Evolutionary conservation across 2,113 vertebrate genomes (phyloP).

Genomic region (Malaclemys terrapin): DNA sequence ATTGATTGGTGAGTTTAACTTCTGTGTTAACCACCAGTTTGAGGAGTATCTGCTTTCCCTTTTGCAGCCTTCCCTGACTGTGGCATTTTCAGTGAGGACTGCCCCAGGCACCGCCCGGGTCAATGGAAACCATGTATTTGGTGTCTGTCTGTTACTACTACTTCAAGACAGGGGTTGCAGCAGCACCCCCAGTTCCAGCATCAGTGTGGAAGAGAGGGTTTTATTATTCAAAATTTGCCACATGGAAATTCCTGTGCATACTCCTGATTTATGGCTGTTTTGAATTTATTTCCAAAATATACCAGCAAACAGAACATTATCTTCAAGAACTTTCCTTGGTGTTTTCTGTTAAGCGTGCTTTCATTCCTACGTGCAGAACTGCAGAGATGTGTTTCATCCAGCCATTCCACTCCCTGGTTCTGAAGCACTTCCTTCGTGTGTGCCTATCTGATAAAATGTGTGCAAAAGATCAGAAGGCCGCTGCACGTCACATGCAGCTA

Average conservation of each 20-base stretch:
- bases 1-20: too few species aligned
- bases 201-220: not conserved
- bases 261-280: slow-evolving; percentile 50
- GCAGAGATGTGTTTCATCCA: slow-evolving; percentile 22
- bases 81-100: too few species aligned
- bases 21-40: too few species aligned
- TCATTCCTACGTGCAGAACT: slow-evolving; percentile 52
- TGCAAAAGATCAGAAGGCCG: not conserved
- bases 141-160: too few species aligned
- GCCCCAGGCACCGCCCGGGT: too few species aligned
- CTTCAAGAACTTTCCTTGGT: slow-evolving; percentile 47
- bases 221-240: slow-evolving; percentile 58
- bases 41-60: too few species aligned
- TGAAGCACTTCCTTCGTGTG: not conserved
- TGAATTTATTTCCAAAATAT: slow-evolving; percentile 62
- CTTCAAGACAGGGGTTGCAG: too few species aligned
- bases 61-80: too few species aligned
- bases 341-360: slow-evolving; percentile 36
- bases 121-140: too few species aligned
- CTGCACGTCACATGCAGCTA: too few species aligned
- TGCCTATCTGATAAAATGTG: not conserved
- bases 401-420: not conserved
- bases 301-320: slow-evolving; percentile 56
- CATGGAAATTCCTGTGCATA: slow-evolving; percentile 62
- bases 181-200: too few species aligned